Evolutionary conservation across 2,113 vertebrate genomes (phyloP).

Genomic region (Syngnathus floridae): DNA sequence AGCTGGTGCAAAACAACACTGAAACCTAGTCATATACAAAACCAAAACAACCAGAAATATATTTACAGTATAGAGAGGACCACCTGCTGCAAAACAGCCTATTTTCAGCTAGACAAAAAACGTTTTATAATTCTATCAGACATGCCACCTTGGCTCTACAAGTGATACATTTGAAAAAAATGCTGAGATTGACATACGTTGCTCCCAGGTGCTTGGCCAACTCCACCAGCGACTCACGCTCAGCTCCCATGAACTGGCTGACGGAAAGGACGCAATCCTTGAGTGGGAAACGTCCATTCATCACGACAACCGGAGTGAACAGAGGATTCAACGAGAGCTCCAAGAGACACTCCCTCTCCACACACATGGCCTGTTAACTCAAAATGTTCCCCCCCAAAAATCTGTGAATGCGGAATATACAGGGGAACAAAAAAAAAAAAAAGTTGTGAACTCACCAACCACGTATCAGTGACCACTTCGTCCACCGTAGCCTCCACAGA

Average conservation of each 20-base stretch:
- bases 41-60: too few relatives aligned
- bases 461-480: conserved; percentile 92
- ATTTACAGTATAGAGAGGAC: too few relatives aligned
- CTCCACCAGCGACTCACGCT: conserved; percentile 85
- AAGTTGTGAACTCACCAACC: conserved; percentile 83
- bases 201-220: conserved; percentile 86
- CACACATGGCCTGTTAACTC: conserved; percentile 77
- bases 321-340: conserved; percentile 78
- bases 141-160: not conserved
- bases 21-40: too few relatives aligned
- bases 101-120: too few relatives aligned
- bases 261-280: conserved; percentile 85
- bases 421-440: not conserved
- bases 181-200: conserved; percentile 64
- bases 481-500: conserved; percentile 82
- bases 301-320: conserved; percentile 82
- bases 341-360: conserved; percentile 80
- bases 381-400: not conserved
- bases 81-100: too few relatives aligned
- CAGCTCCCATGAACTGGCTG: conserved; percentile 88
- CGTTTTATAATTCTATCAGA: too few relatives aligned
- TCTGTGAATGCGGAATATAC: not conserved
- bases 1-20: too few relatives aligned
- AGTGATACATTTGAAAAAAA: not conserved
- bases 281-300: conserved; percentile 78